Conservation (phyloP, 2,797 vertebrate genomes). For the Catharus ustulatus region DNA sequence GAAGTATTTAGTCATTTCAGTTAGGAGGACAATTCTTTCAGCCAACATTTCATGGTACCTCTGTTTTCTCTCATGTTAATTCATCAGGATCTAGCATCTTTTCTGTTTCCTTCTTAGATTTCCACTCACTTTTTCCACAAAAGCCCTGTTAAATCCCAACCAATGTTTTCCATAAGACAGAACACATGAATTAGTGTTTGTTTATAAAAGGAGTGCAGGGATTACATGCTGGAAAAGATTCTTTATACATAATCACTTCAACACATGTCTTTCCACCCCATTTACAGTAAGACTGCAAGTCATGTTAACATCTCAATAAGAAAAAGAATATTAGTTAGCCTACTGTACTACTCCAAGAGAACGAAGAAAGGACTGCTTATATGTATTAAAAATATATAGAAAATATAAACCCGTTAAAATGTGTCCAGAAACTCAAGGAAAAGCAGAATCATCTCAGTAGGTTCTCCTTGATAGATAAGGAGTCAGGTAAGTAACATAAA, state of each 20-base stretch:
- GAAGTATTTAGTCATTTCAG: background rate
- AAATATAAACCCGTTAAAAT: background rate
- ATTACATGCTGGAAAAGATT: slow-evolving; percentile 27
- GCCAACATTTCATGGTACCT: background rate
- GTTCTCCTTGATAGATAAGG: background rate
- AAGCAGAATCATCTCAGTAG: background rate
- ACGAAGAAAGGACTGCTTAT: background rate
- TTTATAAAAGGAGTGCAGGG: background rate
- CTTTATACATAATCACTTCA: slow-evolving; percentile 30
- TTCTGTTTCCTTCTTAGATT: background rate
- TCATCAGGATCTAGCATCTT: background rate
- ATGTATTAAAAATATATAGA: background rate
- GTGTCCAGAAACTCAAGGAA: background rate
- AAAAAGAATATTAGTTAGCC: background rate
- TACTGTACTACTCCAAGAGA: background rate
- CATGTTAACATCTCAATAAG: background rate
- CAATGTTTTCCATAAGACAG: background rate
- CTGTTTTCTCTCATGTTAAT: background rate
- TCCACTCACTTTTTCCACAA: background rate
- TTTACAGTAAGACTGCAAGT: slow-evolving; percentile 15
- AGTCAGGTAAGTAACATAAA: background rate
- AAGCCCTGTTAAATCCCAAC: background rate
- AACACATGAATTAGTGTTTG: background rate
- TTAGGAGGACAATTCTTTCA: background rate
- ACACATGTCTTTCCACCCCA: slow-evolving; percentile 1